Base-by-base conservation (phyloP, 2,888 invertebrate genomes). In the Nomada fabriciana region DNA sequence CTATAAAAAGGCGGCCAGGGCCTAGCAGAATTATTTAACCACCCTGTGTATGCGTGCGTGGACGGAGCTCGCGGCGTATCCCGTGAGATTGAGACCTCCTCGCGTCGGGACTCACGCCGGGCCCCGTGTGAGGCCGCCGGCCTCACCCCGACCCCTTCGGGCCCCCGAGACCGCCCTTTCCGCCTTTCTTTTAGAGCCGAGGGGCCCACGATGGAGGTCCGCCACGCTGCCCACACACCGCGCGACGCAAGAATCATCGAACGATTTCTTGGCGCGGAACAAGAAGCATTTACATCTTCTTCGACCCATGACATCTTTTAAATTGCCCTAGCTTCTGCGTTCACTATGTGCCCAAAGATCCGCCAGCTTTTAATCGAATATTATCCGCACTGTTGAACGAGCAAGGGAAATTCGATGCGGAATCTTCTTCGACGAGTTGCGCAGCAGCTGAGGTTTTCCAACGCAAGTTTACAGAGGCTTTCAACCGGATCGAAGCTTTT, bases 11-110 rank as follows among this genome's bases (percentile, higher is more conserved):
- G 3, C 47, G 47, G 47, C 3, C 47, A 13, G 11, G 2, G 13
- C 13, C 11, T 11, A 20, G 23, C 18, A 20, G 75, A 82, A 80
- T 82, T 82, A 84, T 84, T 83, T 83, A 69, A 80, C 87, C 85
- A 86, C 83, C 82, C 78, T 86, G 83, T 83, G 85, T 74, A 73
- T 78, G 74, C 64, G 76, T 76, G 59, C 71, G 73, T 76, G 75
- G 75, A 75, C 82, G 63, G 15, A 52, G 80, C 88, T 87, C 77
- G 85, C 90, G 88, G 88, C 86, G 86, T 88, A 89, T 88, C 89
- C 86, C 90, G 89, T 90, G 89, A 91, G 91, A 91, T 91, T 91
- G 91, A 91, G 91, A 91, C 91, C 91, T 91, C 91, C 91, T 90
- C 91, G 91, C 91, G 91, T 86, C 87, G 91, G 83, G 91, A 87